Evolutionary conservation across 1,140 invertebrate genomes (phyloP), one percentile per base, ranked within the genome.

Genomic region (Trichonephila inaurata): DNA sequence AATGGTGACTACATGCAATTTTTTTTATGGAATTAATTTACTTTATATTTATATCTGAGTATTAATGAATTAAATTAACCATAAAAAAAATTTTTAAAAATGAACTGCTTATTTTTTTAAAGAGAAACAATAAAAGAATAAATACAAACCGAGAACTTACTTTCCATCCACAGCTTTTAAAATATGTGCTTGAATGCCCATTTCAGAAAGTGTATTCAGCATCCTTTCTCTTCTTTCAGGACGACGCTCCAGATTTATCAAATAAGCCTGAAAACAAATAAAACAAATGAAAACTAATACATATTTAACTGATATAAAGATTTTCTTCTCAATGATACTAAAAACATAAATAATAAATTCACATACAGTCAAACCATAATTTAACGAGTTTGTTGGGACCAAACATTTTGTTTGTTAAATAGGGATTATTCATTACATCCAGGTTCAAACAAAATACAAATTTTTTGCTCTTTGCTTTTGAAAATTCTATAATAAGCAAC

Each of bases 111-210:
- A 51, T 12, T 51, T 51, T 51, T 12, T 51, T 51, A 10, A 51
- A 28, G 28, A 28, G 28, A 28, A 28, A 28, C 1, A 28, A 28
- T 28, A 28, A 7, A 51, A 51, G 51, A 51, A 51, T 16, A 64
- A 64, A 19, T 21, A 21, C 16, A 18, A 64, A 64, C 62, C 2
- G 18, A 64, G 62, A 21, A 51, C 96, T 96, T 96, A 98, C 97
- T 97, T 97, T 95, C 99, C 99, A 97, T 99, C 99, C 12, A 99
- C 97, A 33, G 99, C 99, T 94, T 98, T 96, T 14, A 98, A 95
- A 90, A 97, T 95, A 85, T 97, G 97, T 5, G 96, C 97, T 33
- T 97, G 96, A 94, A 99, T 96, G 2, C 98, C 98, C 0, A 99
- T 96, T 95, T 98, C 97, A 28, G 97, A 96, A 86, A 99, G 97